Evolutionary conservation across 2,888 invertebrate genomes (phyloP), one percentile per base, ranked within the genome.

Genomic region (Acronicta aceris): DNA sequence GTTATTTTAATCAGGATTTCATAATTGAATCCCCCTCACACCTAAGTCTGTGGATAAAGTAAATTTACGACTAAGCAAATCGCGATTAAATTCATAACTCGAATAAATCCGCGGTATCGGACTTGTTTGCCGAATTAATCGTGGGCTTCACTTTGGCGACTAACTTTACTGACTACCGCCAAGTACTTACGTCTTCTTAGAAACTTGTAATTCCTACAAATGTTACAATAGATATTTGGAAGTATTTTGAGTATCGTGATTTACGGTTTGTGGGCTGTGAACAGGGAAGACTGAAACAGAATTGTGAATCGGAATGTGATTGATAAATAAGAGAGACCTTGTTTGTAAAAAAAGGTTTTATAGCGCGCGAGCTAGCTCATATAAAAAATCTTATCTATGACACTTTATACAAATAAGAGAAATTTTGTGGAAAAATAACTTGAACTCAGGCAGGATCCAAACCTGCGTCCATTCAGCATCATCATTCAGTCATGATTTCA

Each of bases 121-220:
- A 59, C 59, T 83, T 89, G 87, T 89, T 90, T 83, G 81, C 68
- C 68, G 81, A 88, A 89, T 90, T 90, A 89, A 90, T 88, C 88
- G 85, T 84, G 79, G 83, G 81, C 81, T 78, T 85, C 84, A 82
- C 79, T 85, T 82, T 63, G 81, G 73, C 74, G 45, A 54, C 53
- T 48, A 79, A 85, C 81, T 83, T 86, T 71, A 69, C 15, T 50
- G 62, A 58, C 57, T 71, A 52, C 59, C 57, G 66, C 62, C 55
- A 59, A 51, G 57, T 68, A 58, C 38, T n/a, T n/a, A 13, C 43
- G 46, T 54, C 51, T 77, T 60, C 67, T 80, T 67, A 60, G 51
- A n/a, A 78, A 78, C 48, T 76, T 76, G 48, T 69, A 65, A 74
- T 66, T 76, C 61, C 56, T 55, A 12, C 62, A 73, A 71, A 61